Evolutionary conservation across 1,140 invertebrate species (phyloP).

Genomic region (Heterodera schachtii): DNA sequence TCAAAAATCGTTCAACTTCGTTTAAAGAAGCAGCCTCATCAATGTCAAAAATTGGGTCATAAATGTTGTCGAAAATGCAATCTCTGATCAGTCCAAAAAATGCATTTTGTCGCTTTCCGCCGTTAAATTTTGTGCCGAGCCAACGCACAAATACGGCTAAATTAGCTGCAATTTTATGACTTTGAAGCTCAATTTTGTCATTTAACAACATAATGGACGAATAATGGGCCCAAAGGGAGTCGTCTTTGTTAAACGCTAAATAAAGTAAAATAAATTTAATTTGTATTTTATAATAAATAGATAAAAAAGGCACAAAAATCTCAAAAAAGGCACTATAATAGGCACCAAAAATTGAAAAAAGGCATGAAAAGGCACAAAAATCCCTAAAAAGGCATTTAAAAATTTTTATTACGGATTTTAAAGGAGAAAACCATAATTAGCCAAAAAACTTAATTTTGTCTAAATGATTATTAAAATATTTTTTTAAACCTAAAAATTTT

Average conservation of each 20-base stretch:
- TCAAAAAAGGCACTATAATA: no score
- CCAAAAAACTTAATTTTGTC: no score
- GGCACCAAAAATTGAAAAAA: no score
- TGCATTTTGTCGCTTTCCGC: background rate
- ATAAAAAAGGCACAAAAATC: no score
- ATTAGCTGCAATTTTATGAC: background rate
- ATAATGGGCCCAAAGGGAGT: background rate
- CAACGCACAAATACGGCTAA: background rate
- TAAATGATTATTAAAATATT: no score
- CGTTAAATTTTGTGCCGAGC: background rate
- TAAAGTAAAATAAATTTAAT: background rate
- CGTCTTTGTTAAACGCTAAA: background rate
- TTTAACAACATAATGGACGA: background rate
- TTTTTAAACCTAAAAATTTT: no score
- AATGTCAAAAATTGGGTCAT: background rate
- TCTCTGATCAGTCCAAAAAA: background rate
- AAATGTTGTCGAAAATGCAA: background rate
- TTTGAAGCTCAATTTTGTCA: background rate
- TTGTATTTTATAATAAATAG: no score
- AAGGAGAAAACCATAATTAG: no score
- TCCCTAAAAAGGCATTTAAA: no score
- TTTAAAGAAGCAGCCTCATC: background rate
- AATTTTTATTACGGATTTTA: no score
- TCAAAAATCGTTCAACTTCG: background rate
- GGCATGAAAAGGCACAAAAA: no score